These are phyloP conservation scores for Sminthurides aquaticus DNA, from an alignment of 2,888 invertebrate genomes.

Conservation along the genomic window DNA sequence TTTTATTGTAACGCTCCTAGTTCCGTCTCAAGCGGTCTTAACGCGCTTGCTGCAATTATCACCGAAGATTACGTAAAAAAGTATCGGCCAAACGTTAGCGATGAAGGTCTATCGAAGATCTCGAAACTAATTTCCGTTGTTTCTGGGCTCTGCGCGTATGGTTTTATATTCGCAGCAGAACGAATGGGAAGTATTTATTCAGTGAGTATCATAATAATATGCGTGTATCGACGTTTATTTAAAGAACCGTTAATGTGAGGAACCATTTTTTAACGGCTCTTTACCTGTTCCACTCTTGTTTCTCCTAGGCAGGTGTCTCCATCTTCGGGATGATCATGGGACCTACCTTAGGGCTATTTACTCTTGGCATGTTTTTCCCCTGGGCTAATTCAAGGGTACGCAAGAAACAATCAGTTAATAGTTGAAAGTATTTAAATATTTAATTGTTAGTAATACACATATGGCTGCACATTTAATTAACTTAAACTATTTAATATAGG, in stretches of 20 bases:
- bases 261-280: too few species aligned
- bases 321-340: conserved; percentile 29
- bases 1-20: conserved; percentile 49
- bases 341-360: conserved; percentile 33
- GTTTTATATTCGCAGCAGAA: conserved; percentile 71
- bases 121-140: conserved; percentile 63
- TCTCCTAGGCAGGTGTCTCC: conserved; percentile 31
- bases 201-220: conserved; percentile 49
- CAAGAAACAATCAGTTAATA: too few species aligned
- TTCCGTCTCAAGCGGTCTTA: conserved; percentile 87
- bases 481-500: conserved; percentile 23
- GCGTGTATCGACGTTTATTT: too few species aligned
- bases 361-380: conserved; percentile 35
- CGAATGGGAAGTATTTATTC: conserved; percentile 75
- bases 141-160: conserved; percentile 69
- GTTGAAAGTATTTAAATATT: too few species aligned
- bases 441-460: too few species aligned
- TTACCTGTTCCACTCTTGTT: too few species aligned
- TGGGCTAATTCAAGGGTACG: conserved; percentile 28
- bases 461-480: too few species aligned
- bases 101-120: conserved; percentile 57
- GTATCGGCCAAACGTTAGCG: conserved; percentile 25
- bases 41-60: conserved; percentile 83
- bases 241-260: too few species aligned
- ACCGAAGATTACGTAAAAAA: conserved; percentile 72